Base-by-base conservation (phyloP, 2,113 vertebrate species). In the Columbina picui region DNA sequence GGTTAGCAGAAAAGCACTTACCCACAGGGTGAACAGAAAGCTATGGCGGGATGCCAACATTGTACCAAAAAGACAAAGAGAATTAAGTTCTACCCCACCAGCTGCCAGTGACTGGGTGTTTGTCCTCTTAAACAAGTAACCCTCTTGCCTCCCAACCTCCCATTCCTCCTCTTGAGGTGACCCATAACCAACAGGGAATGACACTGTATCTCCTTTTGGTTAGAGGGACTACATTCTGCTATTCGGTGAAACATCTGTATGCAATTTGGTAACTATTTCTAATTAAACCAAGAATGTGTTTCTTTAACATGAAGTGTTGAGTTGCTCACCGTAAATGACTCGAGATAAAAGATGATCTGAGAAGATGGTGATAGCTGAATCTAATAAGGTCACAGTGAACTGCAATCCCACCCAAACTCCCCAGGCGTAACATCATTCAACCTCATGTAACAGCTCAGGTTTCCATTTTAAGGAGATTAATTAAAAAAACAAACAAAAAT, bases 1-100 rank as follows among this genome's bases (percentile, higher is more conserved):
- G 49, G 90, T 85, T 69, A 91, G 63, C 64, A 94, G 55, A 93
- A 87, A 47, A 91, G 82, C 94, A 94, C 78, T 94, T 95, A 71
- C 76, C 83, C 91, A 68, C 43, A 61, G 50, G 57, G 85, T 47
- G 67, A 94, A 63, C 3, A 14, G 69, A 68, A 91, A 90, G 36
- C 56, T 23, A 13, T 10, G 68, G 69, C 26, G 3, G 47, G 43
- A 56, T 60, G 61, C 49, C 78, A 88, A 64, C 64, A 30, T 47
- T 2, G 53, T 89, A 94, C 84, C 73, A 30, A 63, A 79, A 85
- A 69, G 9, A 59, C 23, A 3, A 7, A 74, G 45, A 61, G 41
- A 94, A 93, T 49, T 43, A 53, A 92, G 45, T 45, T 61, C 76
- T 73, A 64, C 14, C 50, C 56, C 80, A 36, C 19, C 60, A 45